phyloP scores from a whole-genome alignment of 2,113 vertebrate genomes.

The Eubucco bourcierii region DNA sequence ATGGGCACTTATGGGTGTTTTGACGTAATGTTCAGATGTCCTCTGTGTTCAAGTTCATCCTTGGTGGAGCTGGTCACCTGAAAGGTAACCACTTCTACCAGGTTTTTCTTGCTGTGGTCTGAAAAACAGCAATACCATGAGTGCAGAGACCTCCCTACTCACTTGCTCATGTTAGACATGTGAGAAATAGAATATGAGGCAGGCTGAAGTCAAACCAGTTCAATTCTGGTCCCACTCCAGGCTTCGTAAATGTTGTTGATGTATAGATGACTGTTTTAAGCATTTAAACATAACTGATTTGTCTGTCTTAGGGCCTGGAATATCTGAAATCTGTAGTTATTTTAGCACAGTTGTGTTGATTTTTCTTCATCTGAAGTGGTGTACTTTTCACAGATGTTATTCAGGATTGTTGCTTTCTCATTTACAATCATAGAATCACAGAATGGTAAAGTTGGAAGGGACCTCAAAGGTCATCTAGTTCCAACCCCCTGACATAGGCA shows the following conservation, averaged over 20 bases:
- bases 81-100: neutral
- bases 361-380: neutral
- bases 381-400: neutral
- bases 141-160: neutral
- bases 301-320: neutral
- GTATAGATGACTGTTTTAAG: neutral
- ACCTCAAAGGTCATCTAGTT: too few relatives aligned
- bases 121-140: neutral
- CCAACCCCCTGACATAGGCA: too few relatives aligned
- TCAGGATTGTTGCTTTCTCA: neutral
- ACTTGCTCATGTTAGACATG: neutral
- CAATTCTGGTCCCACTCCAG: neutral
- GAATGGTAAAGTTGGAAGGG: too few relatives aligned
- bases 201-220: neutral
- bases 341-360: neutral
- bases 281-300: neutral
- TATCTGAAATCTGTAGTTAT: neutral
- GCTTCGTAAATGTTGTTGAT: neutral
- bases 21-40: neutral
- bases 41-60: neutral
- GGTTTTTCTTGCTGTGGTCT: neutral
- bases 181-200: neutral
- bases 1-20: neutral
- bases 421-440: neutral
- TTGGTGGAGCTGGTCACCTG: neutral